phyloP scores from a whole-genome alignment of 2,113 vertebrate species.

The Trematocara zebra region DNA sequence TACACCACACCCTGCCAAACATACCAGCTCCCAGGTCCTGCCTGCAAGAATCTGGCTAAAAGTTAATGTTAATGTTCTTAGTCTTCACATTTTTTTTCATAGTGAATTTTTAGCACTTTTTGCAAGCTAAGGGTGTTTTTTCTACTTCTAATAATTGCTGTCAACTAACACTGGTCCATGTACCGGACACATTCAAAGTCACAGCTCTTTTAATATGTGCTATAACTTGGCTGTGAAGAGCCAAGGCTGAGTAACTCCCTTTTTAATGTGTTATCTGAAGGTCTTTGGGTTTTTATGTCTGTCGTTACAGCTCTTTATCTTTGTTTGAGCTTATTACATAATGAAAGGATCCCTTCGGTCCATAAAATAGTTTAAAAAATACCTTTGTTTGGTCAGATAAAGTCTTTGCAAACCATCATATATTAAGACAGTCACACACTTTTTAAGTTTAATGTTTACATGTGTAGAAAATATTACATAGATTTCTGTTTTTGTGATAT shows the following conservation, averaged over 20 bases:
- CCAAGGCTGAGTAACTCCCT: constrained; percentile 4
- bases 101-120: not conserved
- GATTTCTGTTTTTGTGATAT: not conserved
- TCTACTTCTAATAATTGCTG: not conserved
- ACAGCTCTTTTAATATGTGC: not conserved
- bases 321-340: constrained; percentile 40
- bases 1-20: not conserved
- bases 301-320: constrained; percentile 42
- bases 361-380: not conserved
- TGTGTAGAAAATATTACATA: not conserved
- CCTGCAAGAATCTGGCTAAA: not conserved
- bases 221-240: not conserved
- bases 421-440: not conserved
- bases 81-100: not conserved
- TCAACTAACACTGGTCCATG: not conserved
- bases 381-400: not conserved
- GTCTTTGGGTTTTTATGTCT: constrained; percentile 22
- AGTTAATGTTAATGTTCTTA: not conserved
- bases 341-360: constrained; percentile 3
- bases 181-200: not conserved
- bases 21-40: not conserved
- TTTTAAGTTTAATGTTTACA: not conserved
- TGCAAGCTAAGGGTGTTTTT: not conserved
- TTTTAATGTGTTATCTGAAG: constrained; percentile 32
- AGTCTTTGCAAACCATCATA: not conserved